These are phyloP conservation scores for Prionace glauca DNA, from an alignment of 2,797 vertebrate genomes.

Conservation along the genomic window DNA sequence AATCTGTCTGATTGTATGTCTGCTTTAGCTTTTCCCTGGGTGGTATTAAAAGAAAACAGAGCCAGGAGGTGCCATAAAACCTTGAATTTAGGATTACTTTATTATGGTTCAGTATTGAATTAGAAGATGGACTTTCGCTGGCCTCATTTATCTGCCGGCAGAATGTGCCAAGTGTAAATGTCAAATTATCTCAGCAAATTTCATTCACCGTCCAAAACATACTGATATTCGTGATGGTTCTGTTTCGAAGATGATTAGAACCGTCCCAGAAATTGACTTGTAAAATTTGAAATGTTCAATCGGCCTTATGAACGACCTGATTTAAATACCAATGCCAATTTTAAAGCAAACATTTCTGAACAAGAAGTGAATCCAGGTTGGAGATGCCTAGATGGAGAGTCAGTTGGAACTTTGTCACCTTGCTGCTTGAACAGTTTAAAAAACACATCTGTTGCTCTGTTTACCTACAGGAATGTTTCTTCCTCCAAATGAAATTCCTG, in stretches of 20 bases:
- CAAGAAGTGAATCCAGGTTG: neutral
- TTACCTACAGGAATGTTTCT: neutral
- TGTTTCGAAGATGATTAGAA: neutral
- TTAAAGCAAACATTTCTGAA: neutral
- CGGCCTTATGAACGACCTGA: neutral
- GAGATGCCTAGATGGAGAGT: neutral
- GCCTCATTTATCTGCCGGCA: conserved; percentile 30
- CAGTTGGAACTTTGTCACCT: neutral
- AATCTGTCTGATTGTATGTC: neutral
- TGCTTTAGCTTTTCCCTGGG: neutral
- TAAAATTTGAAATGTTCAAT: neutral
- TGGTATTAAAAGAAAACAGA: neutral
- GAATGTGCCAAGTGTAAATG: neutral
- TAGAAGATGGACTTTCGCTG: conserved; percentile 3
- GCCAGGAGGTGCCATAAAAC: neutral
- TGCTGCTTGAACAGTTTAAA: neutral
- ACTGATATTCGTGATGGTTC: neutral
- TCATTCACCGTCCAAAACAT: neutral
- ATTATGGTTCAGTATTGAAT: conserved; percentile 22
- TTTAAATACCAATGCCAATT: neutral
- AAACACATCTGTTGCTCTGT: neutral
- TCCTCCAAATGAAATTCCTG: neutral
- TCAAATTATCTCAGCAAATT: neutral
- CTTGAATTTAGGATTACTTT: neutral
- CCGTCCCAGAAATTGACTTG: neutral